Conservation (phyloP, 23 tunicate species). For the Styela clava region DNA sequence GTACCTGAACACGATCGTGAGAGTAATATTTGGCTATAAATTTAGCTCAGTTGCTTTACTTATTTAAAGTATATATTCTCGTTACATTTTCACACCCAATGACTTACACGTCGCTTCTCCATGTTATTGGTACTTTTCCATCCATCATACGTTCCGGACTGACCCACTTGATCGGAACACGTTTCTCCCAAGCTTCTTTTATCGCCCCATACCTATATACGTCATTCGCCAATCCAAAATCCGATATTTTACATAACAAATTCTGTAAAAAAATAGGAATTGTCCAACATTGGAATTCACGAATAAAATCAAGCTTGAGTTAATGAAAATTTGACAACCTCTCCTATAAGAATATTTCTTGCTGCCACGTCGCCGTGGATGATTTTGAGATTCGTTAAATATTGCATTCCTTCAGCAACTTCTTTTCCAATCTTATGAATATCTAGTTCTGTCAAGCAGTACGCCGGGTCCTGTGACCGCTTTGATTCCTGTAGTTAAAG, state of each 20-base stretch:
- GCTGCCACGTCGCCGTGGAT: slow-evolving; percentile 98
- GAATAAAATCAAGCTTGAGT: neutral
- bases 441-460: slow-evolving; percentile 59
- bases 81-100: too few relatives aligned
- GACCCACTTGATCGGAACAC: slow-evolving; percentile 91
- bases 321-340: slow-evolving; percentile 32
- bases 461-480: slow-evolving; percentile 42
- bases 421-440: slow-evolving; percentile 58
- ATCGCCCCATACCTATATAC: slow-evolving; percentile 91
- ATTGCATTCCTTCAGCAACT: slow-evolving; percentile 77
- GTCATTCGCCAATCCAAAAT: slow-evolving; percentile 90
- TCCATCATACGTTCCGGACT: slow-evolving; percentile 94
- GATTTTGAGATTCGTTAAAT: slow-evolving; percentile 40
- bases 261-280: slow-evolving; percentile 27
- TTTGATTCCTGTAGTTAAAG: slow-evolving; percentile 36
- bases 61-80: too few relatives aligned
- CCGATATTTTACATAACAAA: slow-evolving; percentile 65
- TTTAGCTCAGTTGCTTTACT: too few relatives aligned
- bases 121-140: slow-evolving; percentile 73
- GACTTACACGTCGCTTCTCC: slow-evolving; percentile 95
- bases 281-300: too few relatives aligned
- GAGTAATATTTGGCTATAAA: too few relatives aligned
- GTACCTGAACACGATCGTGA: too few relatives aligned
- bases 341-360: slow-evolving; percentile 76
- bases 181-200: slow-evolving; percentile 75